Evolutionary conservation across 2,888 invertebrate genomes (phyloP).

Genomic region (Diarsia rubi): DNA sequence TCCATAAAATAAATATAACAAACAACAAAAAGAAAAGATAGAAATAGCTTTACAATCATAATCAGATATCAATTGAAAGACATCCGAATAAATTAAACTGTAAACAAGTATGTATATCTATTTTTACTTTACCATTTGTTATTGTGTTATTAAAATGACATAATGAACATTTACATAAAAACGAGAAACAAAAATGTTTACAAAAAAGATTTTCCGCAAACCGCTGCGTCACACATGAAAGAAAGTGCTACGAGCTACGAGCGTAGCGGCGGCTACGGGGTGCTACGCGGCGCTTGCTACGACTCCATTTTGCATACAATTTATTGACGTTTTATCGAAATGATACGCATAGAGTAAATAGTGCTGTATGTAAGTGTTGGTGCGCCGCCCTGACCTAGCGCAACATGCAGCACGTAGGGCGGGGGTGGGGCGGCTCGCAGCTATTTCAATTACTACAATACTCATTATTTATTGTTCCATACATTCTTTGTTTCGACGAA

Average conservation of each 20-base stretch:
- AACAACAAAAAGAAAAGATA: not conserved
- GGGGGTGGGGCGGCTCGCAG: conserved; percentile 37
- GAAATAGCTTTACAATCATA: conserved; percentile 30
- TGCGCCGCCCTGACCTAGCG: conserved; percentile 68
- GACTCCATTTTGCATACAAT: conserved; percentile 43
- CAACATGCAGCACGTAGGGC: conserved; percentile 65
- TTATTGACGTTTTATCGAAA: conserved; percentile 17
- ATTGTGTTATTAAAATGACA: conserved; percentile 51
- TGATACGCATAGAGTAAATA: conserved; percentile 37
- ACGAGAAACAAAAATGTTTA: conserved; percentile 24
- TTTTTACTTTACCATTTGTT: conserved; percentile 25
- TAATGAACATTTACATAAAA: conserved; percentile 26
- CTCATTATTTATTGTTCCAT: conserved; percentile 23
- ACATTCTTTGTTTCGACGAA: conserved; percentile 36
- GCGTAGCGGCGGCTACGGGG: conserved; percentile 47
- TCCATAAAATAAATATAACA: conserved; percentile 12
- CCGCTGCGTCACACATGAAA: conserved; percentile 51
- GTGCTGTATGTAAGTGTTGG: conserved; percentile 37
- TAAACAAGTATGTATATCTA: conserved; percentile 1
- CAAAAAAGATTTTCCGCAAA: conserved; percentile 60
- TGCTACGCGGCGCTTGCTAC: conserved; percentile 63
- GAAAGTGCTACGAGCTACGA: conserved; percentile 69
- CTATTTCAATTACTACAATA: conserved; percentile 39
- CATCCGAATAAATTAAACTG: conserved; percentile 30
- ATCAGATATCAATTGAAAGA: conserved; percentile 39